phyloP scores from a whole-genome alignment of 2,888 invertebrate species.

The Strigamia crassipes region DNA sequence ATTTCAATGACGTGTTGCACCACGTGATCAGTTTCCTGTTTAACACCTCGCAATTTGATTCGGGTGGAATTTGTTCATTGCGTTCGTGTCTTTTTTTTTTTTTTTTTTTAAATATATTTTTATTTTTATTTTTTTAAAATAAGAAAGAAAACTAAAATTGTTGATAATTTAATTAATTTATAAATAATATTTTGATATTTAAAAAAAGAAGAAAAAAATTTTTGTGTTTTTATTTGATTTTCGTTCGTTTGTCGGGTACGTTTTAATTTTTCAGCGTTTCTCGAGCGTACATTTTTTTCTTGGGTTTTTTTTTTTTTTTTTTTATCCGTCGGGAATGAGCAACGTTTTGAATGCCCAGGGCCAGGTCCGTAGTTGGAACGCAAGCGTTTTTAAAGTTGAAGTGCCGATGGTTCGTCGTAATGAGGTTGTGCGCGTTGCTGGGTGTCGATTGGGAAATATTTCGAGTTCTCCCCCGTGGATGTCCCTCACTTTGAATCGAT shows the following conservation, averaged over 20 bases:
- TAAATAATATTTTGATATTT: no score
- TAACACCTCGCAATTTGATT: conserved; percentile 35
- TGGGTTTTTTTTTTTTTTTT: background rate
- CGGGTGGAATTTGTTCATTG: background rate
- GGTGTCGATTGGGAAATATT: conserved; percentile 30
- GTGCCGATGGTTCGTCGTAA: background rate
- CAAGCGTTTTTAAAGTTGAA: conserved; percentile 25
- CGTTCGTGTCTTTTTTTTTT: background rate
- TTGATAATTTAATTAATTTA: background rate
- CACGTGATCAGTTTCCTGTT: conserved; percentile 14
- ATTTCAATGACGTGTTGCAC: conserved; percentile 8
- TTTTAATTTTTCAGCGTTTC: background rate
- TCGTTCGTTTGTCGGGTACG: background rate
- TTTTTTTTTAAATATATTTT: background rate
- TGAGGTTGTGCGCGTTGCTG: conserved; percentile 8
- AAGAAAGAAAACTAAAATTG: background rate
- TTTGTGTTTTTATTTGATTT: background rate
- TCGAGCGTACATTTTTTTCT: background rate
- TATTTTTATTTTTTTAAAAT: background rate
- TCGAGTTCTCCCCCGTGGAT: conserved; percentile 26
- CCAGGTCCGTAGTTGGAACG: background rate
- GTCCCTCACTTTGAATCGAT: conserved; percentile 30
- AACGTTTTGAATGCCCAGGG: background rate
- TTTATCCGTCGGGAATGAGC: background rate
- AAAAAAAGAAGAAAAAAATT: no score